Evolutionary conservation across 2,888 invertebrate species (phyloP).

Genomic region (Mimachlamys varia): DNA sequence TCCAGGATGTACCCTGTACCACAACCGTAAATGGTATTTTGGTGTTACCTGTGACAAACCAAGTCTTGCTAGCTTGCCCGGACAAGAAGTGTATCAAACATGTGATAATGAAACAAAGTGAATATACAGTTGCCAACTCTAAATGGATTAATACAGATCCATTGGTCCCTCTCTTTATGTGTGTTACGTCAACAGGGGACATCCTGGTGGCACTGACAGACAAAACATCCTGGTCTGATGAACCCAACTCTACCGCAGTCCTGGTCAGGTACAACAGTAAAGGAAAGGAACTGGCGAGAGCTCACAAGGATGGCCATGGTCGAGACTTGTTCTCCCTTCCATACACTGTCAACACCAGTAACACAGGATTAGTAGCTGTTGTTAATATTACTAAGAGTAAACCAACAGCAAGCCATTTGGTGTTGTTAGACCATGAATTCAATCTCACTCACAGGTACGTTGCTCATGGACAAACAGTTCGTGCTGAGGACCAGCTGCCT

Average conservation of each 20-base stretch:
- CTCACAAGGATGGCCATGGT: neutral
- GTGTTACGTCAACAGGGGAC: neutral
- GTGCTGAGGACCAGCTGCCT: neutral
- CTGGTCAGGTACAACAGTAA: neutral
- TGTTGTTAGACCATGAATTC: neutral
- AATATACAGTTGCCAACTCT: neutral
- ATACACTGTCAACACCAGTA: neutral
- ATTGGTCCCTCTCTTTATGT: neutral
- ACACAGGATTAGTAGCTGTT: neutral
- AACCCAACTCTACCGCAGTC: neutral
- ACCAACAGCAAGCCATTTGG: neutral
- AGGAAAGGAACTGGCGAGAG: neutral
- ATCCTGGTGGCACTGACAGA: neutral
- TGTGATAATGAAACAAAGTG: neutral
- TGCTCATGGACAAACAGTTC: neutral
- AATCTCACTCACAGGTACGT: neutral
- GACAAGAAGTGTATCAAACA: neutral
- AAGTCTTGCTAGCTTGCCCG: neutral
- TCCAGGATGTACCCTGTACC: neutral
- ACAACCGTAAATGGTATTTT: neutral
- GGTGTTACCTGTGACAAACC: neutral
- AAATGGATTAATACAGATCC: neutral
- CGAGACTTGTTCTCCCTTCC: neutral
- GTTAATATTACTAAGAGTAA: neutral
- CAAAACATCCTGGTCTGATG: neutral